Evolutionary conservation across 2,888 invertebrate species (phyloP).

Genomic region (Agonum fuliginosum): DNA sequence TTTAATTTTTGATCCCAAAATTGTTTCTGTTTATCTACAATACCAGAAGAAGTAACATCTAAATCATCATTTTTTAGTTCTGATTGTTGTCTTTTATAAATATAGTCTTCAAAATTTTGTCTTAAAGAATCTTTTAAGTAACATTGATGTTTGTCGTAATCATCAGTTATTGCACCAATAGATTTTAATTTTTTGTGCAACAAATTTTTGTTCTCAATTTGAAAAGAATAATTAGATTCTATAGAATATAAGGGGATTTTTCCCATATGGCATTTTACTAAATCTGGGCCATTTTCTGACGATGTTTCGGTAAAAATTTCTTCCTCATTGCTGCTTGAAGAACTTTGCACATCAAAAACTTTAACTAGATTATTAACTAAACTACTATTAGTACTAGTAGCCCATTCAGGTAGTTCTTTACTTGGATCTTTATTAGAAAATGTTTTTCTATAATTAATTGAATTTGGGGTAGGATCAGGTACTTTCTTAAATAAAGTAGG

Average conservation of each 20-base stretch:
- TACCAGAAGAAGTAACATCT: not conserved
- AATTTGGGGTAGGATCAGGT: constrained; percentile 10
- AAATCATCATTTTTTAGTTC: not conserved
- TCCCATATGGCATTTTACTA: constrained; percentile 41
- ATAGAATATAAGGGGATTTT: not conserved
- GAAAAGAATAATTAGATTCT: not conserved
- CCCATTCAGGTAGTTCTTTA: constrained; percentile 60
- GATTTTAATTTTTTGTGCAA: constrained; percentile 61
- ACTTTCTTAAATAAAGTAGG: constrained; percentile 18
- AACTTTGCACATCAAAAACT: constrained; percentile 58
- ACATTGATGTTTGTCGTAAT: constrained; percentile 36
- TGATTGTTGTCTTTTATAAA: constrained; percentile 57
- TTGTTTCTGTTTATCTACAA: constrained; percentile 39
- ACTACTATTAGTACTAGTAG: not conserved
- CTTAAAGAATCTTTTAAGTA: constrained; percentile 48
- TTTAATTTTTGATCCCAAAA: constrained; percentile 27
- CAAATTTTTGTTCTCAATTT: constrained; percentile 39
- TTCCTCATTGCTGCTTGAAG: constrained; percentile 38
- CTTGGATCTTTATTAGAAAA: constrained; percentile 46
- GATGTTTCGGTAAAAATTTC: no score
- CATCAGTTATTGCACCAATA: constrained; percentile 58
- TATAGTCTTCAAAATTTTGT: constrained; percentile 57
- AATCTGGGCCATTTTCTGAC: constrained; percentile 48
- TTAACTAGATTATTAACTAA: constrained; percentile 41
- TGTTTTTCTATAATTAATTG: constrained; percentile 68